Base-by-base conservation (phyloP, 1,140 invertebrate genomes). In the Adoxophyes honmai region DNA sequence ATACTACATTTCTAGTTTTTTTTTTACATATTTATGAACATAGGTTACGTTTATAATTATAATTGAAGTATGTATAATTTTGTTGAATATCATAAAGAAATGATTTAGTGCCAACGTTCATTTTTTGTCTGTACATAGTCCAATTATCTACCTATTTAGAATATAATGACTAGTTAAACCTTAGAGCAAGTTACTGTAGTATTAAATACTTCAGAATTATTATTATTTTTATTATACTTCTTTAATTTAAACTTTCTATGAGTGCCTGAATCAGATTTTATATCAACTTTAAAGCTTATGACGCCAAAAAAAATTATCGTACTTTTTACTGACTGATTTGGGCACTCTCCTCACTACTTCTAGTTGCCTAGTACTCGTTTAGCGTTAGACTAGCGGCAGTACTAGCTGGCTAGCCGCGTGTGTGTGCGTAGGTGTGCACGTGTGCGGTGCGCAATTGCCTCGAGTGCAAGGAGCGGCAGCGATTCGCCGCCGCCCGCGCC, bases 391-490 rank as follows among this genome's bases (percentile, higher is more conserved):
- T 72, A 69, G 68, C 51, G 53, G 52, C 44, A 52, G 51, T 4
- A 9, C 53, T 18, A 9, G 35, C n/a, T 7, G 21, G 55, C 16
- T 56, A 44, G 54, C 18, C 18, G 59, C 33, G 62, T 56, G 66
- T 67, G 75, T 90, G 82, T 92, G 90, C 81, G 89, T 91, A 95
- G 96, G 96, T 98, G 73, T 98, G 97, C 92, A 99, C 98, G 81
- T 97, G 97, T 91, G 97, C 98, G 67, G 98, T 99, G 71, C 93
- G 98, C 79, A 99, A 99, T 91, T 99, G 98, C 90, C 93, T 99
- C 81, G 98, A 99, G 91, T 98, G 97, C 91, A 97, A 98, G 91
- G 97, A 98, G 89, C 92, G 97, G 66, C 94, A 93, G 80, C 93
- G 96, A 68, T 92, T 76, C 61, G 75, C 81, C 16, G 78, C 81